phyloP scores from a whole-genome alignment of 1,140 invertebrate genomes.

The Cydia splendana region DNA sequence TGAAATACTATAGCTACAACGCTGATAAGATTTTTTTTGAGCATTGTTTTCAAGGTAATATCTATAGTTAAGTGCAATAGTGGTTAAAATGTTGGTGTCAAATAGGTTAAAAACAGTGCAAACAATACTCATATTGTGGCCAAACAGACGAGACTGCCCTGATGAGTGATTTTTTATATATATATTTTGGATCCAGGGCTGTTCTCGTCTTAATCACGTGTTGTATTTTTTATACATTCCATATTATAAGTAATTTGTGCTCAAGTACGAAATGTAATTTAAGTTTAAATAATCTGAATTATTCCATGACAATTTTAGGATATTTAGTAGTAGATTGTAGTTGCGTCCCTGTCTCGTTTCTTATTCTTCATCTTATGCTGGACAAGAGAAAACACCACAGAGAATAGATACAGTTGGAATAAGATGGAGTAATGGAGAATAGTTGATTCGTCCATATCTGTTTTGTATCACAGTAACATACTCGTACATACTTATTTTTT shows the following conservation, averaged over 20 bases:
- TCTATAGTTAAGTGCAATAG: not conserved
- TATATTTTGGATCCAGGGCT: conserved; percentile 19
- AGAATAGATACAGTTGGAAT: not conserved
- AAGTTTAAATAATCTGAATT: conserved; percentile 25
- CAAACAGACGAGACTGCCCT: conserved; percentile 19
- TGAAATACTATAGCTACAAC: not conserved
- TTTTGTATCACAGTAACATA: not conserved
- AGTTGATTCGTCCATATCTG: not conserved
- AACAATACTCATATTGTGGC: conserved; percentile 31
- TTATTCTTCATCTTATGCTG: conserved; percentile 3
- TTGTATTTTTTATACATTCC: conserved; percentile 32
- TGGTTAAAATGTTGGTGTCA: conserved; percentile 3
- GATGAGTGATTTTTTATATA: conserved; percentile 31
- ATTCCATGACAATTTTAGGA: conserved; percentile 25
- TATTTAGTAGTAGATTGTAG: conserved; percentile 19
- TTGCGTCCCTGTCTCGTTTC: conserved; percentile 13
- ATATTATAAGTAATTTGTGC: conserved; percentile 30
- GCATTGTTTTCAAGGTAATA: not conserved
- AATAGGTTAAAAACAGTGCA: conserved; percentile 13
- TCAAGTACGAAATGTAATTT: conserved; percentile 26
- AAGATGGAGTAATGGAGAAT: not conserved
- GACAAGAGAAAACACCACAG: not conserved
- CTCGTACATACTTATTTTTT: not conserved
- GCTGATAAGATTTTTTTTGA: not conserved
- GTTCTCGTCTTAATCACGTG: conserved; percentile 12